Base-by-base conservation (phyloP, 2,888 invertebrate species). In the Drosophila rellima region DNA sequence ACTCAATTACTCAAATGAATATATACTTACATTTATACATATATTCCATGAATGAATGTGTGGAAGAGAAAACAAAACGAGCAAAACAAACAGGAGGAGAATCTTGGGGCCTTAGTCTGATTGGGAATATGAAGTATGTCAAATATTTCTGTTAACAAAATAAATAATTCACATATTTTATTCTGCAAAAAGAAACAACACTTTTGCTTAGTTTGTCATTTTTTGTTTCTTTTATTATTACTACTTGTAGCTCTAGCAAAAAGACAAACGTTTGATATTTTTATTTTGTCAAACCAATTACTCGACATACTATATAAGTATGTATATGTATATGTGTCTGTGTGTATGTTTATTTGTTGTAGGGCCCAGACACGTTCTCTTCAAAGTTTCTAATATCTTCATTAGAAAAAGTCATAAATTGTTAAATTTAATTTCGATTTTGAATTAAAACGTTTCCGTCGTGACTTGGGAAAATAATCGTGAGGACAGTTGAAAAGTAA, bases 1-100 rank as follows among this genome's bases (percentile, higher is more conserved):
- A 39, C 47, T 35, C 31, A 44, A 23, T 42, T 44, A 33, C n/a
- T 44, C 13, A 37, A 35, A 15, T 44, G 17, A 18, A 33, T 35
- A 23, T 8, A 17, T 17, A 18, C 17, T 6, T 6, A 17, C 6
- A 31, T 2, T 10, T 7, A 3, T 18, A n/a, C 6, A 2, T 44
- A 33, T 35, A 10, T 10, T 1, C 3, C 11, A 18, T 39, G 17
- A 33, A 23, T 23, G 23, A 23, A 23, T 11, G 13, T 31, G 13
- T 13, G 4, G 0, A 13, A 33, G 13, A 5, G 13, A 13, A 5
- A 5, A 33, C 33, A 33, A 33, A 5, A 13, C 5, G 13, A 13
- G 5, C 33, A 3, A 31, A 31, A 31, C 31, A 33, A 33, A 33
- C 13, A 1, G 3, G 33, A 26, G 7, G 7, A 7, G 5, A 33